Percentiles rank a stretch among this genome's conserved stretches.
Conservation (phyloP, 2,113 vertebrate species). For the Chamaetylas fuelleborni region DNA sequence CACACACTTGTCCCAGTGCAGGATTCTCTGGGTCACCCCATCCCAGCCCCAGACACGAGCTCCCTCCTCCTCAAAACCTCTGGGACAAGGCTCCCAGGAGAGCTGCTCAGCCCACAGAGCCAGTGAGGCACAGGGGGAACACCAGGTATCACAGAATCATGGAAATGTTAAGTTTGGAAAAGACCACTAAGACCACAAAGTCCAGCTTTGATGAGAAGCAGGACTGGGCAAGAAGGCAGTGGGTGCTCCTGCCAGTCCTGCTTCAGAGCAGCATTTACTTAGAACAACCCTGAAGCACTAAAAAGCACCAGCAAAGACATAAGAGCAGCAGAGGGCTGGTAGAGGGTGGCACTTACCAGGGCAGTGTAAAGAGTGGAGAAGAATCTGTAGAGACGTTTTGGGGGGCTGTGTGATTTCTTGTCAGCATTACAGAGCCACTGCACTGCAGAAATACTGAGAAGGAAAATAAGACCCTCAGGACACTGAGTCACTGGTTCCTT, state of each 20-base stretch:
- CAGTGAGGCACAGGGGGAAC: not conserved
- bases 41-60: not conserved
- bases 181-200: not conserved
- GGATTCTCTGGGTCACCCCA: not conserved
- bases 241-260: not conserved
- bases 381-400: slow-evolving; percentile 86
- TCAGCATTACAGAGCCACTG: slow-evolving; percentile 98
- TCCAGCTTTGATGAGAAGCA: not conserved
- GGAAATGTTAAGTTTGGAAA: not conserved
- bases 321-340: not conserved
- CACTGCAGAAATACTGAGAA: slow-evolving; percentile 89
- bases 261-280: not conserved
- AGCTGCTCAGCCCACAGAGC: not conserved
- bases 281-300: not conserved
- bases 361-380: slow-evolving; percentile 90
- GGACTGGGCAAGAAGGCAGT: not conserved
- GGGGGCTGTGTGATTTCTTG: slow-evolving; percentile 88
- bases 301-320: not conserved
- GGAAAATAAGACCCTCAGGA: not conserved
- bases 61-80: not conserved
- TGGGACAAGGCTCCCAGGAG: not conserved
- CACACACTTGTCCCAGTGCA: not conserved
- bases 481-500: not conserved
- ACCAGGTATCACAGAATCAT: not conserved
- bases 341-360: slow-evolving; percentile 74